Evolutionary conservation across 2,888 invertebrate species (phyloP), one percentile per base, ranked within the genome.

Genomic region (Diarsia brunnea): DNA sequence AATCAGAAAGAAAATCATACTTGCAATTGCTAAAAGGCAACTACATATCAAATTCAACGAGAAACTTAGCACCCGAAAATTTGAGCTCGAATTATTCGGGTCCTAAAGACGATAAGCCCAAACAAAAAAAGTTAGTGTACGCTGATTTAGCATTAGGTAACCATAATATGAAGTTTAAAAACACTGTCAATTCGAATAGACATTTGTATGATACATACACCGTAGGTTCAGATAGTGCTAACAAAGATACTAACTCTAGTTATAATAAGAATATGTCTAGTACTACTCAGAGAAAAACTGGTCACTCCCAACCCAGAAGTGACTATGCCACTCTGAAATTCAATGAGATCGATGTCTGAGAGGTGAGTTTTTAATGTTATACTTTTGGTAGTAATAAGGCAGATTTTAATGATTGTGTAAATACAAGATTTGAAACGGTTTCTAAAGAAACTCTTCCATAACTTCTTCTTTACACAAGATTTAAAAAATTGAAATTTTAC

Each of bases 111-210:
- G 96, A 96, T 7, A 95, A 94, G 87, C 93, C 94, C 88, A 96
- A 93, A 88, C 95, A 96, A 92, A 97, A 96, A 93, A 96, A 96
- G 88, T 91, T 97, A 94, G 96, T 97, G 69, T 97, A 97, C 88
- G 97, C 97, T 84, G 97, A 97, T 89, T 92, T 97, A 95, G 97
- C 97, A 55, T 94, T 97, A 95, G 96, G 96, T 90, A 97, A 97
- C 91, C 97, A 97, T 94, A 97, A 97, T 93, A 92, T 97, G 93
- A 97, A 97, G 90, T 97, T 97, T 95, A 97, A 97, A 91, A 97
- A 97, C 92, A 97, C 97, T 88, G 97, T 97, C 93, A 97, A 97
- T 95, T 97, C 97, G 82, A 97, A 97, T 94, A 95, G 96, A 92
- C 97, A 96, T 89, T 94, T 97, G 90, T 97, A 96, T 91, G 96